Percentiles rank a stretch among this genome's conserved stretches.
Conservation (phyloP, 2,797 vertebrate genomes). For the Chaetophractus vellerosus region DNA sequence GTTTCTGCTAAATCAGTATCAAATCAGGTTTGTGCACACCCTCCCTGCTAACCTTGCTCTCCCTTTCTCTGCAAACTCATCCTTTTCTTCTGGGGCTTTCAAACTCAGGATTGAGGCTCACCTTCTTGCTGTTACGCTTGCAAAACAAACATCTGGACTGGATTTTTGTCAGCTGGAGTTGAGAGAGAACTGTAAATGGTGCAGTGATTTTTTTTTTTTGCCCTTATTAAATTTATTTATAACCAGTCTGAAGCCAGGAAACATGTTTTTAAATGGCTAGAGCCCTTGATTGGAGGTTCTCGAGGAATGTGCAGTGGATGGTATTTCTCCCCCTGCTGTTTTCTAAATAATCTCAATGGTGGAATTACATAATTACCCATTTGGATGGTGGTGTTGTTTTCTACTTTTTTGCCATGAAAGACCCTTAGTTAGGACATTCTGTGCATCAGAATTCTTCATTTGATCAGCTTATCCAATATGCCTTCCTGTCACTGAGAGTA, state of each 20-base stretch:
- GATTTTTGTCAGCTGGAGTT: conserved; percentile 86
- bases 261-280: conserved; percentile 78
- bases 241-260: conserved; percentile 83
- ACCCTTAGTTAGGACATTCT: conserved; percentile 71
- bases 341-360: conserved; percentile 80
- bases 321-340: conserved; percentile 70
- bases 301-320: conserved; percentile 69
- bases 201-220: conserved; percentile 72
- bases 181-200: conserved; percentile 85
- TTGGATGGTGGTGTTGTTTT: conserved; percentile 2
- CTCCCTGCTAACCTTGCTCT: conserved; percentile 46
- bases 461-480: conserved; percentile 34
- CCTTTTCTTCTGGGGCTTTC: conserved; percentile 64
- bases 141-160: conserved; percentile 82
- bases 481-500: conserved; percentile 60
- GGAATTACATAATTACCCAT: conserved; percentile 75
- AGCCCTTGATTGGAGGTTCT: conserved; percentile 81
- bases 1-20: conserved; percentile 79
- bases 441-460: conserved; percentile 71
- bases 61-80: conserved; percentile 73
- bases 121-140: conserved; percentile 78
- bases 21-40: conserved; percentile 51
- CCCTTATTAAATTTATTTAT: conserved; percentile 87
- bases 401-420: conserved; percentile 1
- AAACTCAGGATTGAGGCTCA: conserved; percentile 52